A percentile compares a stretch with the other conserved stretches of the same genome.
These are phyloP conservation scores for Lathamus discolor DNA, from an alignment of 2,113 vertebrate genomes.

Conservation along the genomic window DNA sequence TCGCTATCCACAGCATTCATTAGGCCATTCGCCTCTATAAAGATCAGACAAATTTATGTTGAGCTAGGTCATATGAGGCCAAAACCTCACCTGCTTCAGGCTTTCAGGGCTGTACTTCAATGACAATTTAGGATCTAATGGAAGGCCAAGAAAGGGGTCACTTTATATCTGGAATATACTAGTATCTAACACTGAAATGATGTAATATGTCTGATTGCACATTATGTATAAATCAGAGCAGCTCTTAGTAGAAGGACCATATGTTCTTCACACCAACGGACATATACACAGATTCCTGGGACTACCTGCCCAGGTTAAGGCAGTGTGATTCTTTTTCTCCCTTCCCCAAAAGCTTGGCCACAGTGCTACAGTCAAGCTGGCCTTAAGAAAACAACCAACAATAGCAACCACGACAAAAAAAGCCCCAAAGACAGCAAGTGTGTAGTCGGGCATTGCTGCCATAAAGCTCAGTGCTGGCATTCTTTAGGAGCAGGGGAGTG, in stretches of 20 bases:
- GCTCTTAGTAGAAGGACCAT: background rate
- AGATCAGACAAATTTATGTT: constrained; percentile 70
- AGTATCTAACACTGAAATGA: constrained; percentile 24
- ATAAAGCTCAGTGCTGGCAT: constrained; percentile 75
- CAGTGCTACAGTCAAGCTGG: background rate
- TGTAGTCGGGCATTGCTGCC: constrained; percentile 40
- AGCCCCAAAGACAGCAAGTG: background rate
- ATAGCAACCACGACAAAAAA: background rate
- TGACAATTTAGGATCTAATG: constrained; percentile 62
- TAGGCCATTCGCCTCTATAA: constrained; percentile 64
- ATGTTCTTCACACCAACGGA: background rate
- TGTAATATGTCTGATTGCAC: constrained; percentile 51
- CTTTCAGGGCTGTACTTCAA: constrained; percentile 38
- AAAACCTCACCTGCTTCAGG: constrained; percentile 55
- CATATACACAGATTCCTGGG: constrained; percentile 14
- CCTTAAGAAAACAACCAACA: constrained; percentile 44
- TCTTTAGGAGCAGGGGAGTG: constrained; percentile 79
- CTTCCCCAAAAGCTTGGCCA: background rate
- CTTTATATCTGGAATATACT: constrained; percentile 48
- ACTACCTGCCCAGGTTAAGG: background rate
- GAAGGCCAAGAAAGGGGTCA: constrained; percentile 52
- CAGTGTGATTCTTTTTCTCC: background rate
- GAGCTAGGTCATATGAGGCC: constrained; percentile 50
- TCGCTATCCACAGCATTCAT: constrained; percentile 24
- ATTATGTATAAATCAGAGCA: constrained; percentile 23